Evolutionary conservation across 2,888 invertebrate genomes (phyloP), one percentile per base, ranked within the genome.

Genomic region (Agrenia bidenticulata): DNA sequence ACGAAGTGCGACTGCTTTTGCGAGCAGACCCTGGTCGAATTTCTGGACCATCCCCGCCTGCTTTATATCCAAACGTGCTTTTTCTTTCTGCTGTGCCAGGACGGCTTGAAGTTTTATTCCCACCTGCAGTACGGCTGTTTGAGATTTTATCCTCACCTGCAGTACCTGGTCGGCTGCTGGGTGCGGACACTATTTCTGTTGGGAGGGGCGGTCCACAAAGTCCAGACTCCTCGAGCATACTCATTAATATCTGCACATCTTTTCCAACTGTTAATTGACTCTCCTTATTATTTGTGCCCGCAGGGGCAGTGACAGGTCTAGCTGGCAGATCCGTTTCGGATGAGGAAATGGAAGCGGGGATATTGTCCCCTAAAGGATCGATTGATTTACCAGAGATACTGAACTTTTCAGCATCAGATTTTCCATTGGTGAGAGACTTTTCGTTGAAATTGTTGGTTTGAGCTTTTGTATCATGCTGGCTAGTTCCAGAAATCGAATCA

Each of bases 191-290:
- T 2, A 15, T 2, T 15, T 19, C 17, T 4, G 11, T 32, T 32
- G 32, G 32, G 15, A n/a, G 4, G 13, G 27, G 9, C 1, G 67
- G 67, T 17, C 63, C 67, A 60, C 63, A 63, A 19, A 67, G 23
- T 0, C 67, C 67, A 2, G 67, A 59, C 19, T 67, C 56, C 32
- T 63, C 67, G 41, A 67, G 55, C 2, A 56, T 55, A 21, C 53
- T 59, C 63, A 63, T 59, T 4, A 67, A 59, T 15, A 54, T 37
- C 24, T 55, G 49, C 1, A 67, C 67, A 37, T 67, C 67, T 4
- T 67, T 63, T 1, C 67, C 67, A 56, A 67, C 60, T 26, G 32
- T 32, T 11, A 11, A 11, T 32, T 32, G 4, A 32, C 5, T 11
- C 11, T 32, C 32, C 32, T 4, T 7, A 32, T 11, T 4, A 32